Evolutionary conservation across 2,888 invertebrate species (phyloP).

Genomic region (Drosophila birchii): DNA sequence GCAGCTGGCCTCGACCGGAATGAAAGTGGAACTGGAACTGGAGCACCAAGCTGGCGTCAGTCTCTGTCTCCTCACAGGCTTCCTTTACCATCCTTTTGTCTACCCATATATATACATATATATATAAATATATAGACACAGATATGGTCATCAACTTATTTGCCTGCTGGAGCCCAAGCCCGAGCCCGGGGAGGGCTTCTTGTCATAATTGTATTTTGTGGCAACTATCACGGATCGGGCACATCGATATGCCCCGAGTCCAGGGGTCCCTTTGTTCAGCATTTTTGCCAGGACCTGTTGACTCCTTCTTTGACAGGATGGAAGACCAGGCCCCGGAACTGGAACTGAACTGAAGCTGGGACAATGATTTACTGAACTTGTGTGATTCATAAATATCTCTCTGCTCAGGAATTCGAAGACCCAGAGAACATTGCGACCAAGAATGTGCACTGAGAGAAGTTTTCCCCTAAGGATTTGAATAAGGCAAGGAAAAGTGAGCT

Average conservation of each 20-base stretch:
- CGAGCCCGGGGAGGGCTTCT: background rate
- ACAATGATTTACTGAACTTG: conserved; percentile 68
- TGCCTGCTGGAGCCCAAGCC: conserved; percentile 19
- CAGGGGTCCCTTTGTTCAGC: conserved; percentile 3
- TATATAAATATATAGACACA: background rate
- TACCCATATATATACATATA: background rate
- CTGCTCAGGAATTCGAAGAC: background rate
- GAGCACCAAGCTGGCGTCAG: conserved; percentile 35
- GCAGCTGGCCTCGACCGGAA: conserved; percentile 49
- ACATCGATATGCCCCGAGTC: conserved; percentile 18
- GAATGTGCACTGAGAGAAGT: conserved; percentile 7
- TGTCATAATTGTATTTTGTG: conserved; percentile 37
- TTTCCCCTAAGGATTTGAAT: background rate
- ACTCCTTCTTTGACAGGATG: conserved; percentile 19
- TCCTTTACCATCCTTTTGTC: conserved; percentile 20
- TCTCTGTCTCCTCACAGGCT: conserved; percentile 1
- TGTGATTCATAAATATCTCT: conserved; percentile 80
- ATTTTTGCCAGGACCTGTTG: conserved; percentile 29
- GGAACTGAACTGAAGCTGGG: conserved; percentile 1
- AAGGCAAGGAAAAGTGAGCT: no score
- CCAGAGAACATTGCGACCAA: background rate
- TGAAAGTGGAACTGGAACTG: conserved; percentile 36
- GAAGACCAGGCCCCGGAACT: conserved; percentile 2
- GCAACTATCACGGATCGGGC: conserved; percentile 26
- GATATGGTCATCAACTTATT: conserved; percentile 39